Base-by-base conservation (phyloP, 2,113 vertebrate genomes). In the Dolichotis patagonum region DNA sequence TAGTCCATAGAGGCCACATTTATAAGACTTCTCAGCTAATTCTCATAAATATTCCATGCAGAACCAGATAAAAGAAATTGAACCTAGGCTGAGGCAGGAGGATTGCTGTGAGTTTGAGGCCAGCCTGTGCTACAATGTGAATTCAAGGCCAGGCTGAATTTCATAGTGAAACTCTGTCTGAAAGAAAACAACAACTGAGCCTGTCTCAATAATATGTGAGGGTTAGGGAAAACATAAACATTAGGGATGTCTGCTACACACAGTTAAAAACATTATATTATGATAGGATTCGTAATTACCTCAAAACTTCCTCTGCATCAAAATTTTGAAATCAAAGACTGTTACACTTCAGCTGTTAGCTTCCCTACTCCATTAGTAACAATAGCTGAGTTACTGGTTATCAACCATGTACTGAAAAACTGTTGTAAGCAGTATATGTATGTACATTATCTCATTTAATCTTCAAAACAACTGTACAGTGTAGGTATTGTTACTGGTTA, bases 11-110 rank as follows among this genome's bases (percentile, higher is more conserved):
- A 84, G 35, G 67, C 78, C n/a, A 78, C 43, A 84, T 54, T n/a
- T 56, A 2, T 67, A n/a, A 69, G 52, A 85, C 60, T 54, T 69
- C 67, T 78, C 17, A 83, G 46, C 49, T 91, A 78, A 80, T 92
- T 92, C 43, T 95, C 43, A 80, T 62, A 56, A 78, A 71, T 89
- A 89, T 62, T 58, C 84, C 62, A 81, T 85, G 19, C n/a, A 89
- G 4, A 92, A 92, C 11, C 71, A 10, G 32, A 54, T 60, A 80
- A 46, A 78, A 65, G 65, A 78, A 90, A 90, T 73, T 86, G 16
- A 90, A 90, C 54, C 54, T 56, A 56, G 54, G 54, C 54, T 56
- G 54, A 56, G 54, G 54, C 54, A 56, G 17, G 54, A 56, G 17
- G 4, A 56, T 56, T 56, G 54, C 54, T 56, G 17, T 56, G 54